Percentiles rank a stretch among this genome's conserved stretches.
Conservation (phyloP, 2,113 vertebrate genomes). For the Girardinichthys multiradiatus region DNA sequence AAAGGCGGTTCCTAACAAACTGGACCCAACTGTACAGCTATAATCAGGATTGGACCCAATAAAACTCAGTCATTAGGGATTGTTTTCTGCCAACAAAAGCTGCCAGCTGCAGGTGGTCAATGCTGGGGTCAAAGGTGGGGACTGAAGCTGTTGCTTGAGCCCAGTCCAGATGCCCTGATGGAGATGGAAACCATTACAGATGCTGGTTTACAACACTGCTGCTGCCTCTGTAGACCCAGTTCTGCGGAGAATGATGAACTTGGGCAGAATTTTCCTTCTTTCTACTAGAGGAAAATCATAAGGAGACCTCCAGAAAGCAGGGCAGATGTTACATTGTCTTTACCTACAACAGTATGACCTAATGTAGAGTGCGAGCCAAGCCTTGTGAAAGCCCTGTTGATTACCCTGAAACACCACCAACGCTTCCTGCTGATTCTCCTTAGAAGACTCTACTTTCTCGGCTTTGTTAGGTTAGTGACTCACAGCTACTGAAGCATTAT, state of each 20-base stretch:
- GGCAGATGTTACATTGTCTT: background rate
- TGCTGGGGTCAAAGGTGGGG: slow-evolving; percentile 27
- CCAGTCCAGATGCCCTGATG: slow-evolving; percentile 52
- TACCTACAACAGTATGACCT: background rate
- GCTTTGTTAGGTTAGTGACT: background rate
- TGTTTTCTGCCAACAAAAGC: slow-evolving; percentile 23
- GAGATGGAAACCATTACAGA: slow-evolving; percentile 77
- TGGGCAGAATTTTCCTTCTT: slow-evolving; percentile 29
- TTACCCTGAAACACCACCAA: background rate
- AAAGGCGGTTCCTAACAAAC: slow-evolving; percentile 35
- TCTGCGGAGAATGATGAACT: slow-evolving; percentile 23
- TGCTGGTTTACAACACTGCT: slow-evolving; percentile 64
- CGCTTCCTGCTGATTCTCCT: background rate
- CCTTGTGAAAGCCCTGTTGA: too few species aligned
- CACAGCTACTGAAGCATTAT: background rate
- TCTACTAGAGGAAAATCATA: slow-evolving; percentile 36
- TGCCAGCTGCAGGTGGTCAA: slow-evolving; percentile 56
- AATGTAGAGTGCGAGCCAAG: background rate
- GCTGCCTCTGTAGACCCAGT: slow-evolving; percentile 41
- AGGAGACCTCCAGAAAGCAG: slow-evolving; percentile 1
- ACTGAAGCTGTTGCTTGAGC: slow-evolving; percentile 23
- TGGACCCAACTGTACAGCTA: slow-evolving; percentile 48
- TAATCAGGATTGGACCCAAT: slow-evolving; percentile 37
- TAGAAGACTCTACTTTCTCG: too few species aligned
- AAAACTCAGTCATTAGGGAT: slow-evolving; percentile 53